phyloP scores from a whole-genome alignment of 1,140 invertebrate genomes.

The Procambarus clarkii region DNA sequence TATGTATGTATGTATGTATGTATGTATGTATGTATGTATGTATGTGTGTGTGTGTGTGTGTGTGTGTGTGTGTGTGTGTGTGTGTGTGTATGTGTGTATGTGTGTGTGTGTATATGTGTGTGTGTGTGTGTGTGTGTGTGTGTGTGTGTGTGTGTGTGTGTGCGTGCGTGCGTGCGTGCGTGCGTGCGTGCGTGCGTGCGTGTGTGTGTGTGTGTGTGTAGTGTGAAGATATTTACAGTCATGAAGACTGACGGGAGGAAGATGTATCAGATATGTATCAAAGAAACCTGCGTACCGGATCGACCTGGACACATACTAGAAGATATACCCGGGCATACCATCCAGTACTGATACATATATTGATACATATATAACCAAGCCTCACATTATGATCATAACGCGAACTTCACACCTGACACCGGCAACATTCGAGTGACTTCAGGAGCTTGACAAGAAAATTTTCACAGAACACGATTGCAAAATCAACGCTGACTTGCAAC shows the following conservation, averaged over 20 bases:
- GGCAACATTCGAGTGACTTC: too few species aligned
- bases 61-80: constrained; percentile 13
- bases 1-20: not conserved
- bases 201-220: not conserved
- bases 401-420: too few species aligned
- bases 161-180: constrained; percentile 10
- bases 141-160: not conserved
- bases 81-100: not conserved
- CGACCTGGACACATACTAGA: too few species aligned
- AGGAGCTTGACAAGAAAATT: too few species aligned
- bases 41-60: not conserved
- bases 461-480: too few species aligned
- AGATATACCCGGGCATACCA: too few species aligned
- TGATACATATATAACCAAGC: too few species aligned
- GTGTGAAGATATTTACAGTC: not conserved
- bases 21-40: not conserved
- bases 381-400: too few species aligned
- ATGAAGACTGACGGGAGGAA: not conserved
- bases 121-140: constrained; percentile 7
- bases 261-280: too few species aligned
- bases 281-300: too few species aligned
- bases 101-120: not conserved
- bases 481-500: too few species aligned
- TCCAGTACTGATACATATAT: too few species aligned
- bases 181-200: constrained; percentile 8